Evolutionary conservation across 2,113 vertebrate species (phyloP).

Genomic region (Ciconia stormi): DNA sequence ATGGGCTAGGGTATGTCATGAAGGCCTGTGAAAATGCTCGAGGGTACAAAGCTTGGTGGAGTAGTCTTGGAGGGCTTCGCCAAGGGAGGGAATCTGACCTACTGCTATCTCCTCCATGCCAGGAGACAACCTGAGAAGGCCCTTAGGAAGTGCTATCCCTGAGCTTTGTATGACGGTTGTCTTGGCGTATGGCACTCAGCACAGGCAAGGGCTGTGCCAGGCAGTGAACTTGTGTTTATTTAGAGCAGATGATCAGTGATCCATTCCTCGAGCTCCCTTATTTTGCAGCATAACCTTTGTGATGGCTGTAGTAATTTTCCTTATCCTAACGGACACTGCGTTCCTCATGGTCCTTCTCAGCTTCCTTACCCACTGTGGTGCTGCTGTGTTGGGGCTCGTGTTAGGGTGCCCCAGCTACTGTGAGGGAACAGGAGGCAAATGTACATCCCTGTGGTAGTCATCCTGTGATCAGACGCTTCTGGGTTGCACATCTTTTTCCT

Average conservation of each 20-base stretch:
- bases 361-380: not conserved
- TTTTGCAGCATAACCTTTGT: not conserved
- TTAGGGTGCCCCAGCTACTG: not conserved
- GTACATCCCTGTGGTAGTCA: not conserved
- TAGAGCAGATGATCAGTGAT: not conserved
- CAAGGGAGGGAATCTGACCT: not conserved
- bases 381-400: not conserved
- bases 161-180: not conserved
- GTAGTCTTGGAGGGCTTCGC: not conserved
- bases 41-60: not conserved
- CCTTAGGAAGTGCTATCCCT: not conserved
- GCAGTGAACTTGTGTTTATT: not conserved
- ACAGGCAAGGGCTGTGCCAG: not conserved
- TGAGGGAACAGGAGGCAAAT: not conserved
- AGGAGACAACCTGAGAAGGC: not conserved
- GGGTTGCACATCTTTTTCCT: not conserved
- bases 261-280: not conserved
- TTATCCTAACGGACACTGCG: not conserved
- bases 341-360: not conserved
- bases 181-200: not conserved
- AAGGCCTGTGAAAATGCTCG: not conserved
- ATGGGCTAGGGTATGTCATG: fast-evolving
- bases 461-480: not conserved
- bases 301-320: not conserved
- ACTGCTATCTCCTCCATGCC: not conserved